phyloP scores from a whole-genome alignment of 2,113 vertebrate genomes.

The Phycodurus eques region DNA sequence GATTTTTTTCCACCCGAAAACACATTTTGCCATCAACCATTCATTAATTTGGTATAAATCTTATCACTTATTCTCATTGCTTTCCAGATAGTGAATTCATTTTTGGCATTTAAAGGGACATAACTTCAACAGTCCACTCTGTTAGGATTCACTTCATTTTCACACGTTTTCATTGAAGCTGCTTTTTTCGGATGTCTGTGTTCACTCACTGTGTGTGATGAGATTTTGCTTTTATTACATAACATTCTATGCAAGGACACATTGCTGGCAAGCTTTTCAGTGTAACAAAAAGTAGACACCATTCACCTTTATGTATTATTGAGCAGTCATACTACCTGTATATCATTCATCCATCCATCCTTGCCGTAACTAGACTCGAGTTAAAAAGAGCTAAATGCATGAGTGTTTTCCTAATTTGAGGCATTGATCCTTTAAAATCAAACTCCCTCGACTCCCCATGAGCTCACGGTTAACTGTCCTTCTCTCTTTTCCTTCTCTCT shows the following conservation, averaged over 20 bases:
- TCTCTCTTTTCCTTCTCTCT: constrained; percentile 11
- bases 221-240: neutral
- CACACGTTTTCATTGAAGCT: neutral
- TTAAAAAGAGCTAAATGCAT: neutral
- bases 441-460: constrained; percentile 4
- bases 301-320: neutral
- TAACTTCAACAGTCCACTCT: neutral
- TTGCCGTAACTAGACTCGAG: neutral
- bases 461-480: neutral
- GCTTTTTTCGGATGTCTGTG: neutral
- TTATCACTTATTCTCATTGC: neutral
- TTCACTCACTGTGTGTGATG: neutral
- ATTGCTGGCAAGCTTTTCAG: neutral
- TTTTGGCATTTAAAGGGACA: neutral
- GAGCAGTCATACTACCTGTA: neutral
- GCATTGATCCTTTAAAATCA: constrained; percentile 29
- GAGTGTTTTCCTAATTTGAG: constrained; percentile 11
- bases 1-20: neutral
- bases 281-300: neutral
- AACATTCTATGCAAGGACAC: neutral
- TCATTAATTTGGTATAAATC: too few species aligned
- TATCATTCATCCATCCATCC: neutral
- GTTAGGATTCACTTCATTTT: neutral
- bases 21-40: neutral
- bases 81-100: neutral